Percentiles rank a stretch among this genome's conserved stretches.
Conservation (phyloP, 2,113 vertebrate genomes). For the Furnarius figulus region DNA sequence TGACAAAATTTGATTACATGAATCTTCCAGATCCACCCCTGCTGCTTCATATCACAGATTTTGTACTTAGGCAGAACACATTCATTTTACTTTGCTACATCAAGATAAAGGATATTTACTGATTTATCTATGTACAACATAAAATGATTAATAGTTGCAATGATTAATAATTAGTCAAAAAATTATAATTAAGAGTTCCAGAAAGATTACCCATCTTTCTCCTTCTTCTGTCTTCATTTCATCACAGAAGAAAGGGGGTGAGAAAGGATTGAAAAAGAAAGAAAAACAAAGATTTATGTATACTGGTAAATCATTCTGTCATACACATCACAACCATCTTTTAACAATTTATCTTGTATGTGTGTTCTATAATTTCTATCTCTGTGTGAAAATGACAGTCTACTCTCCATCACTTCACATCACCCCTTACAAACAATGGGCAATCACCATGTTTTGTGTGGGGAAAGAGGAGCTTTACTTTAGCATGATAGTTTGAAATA, state of each 20-base stretch:
- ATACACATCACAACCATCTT: background rate
- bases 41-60: background rate
- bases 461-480: background rate
- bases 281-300: conserved; percentile 1
- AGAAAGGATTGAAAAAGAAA: conserved; percentile 40
- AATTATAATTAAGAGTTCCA: background rate
- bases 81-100: background rate
- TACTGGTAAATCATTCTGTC: background rate
- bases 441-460: background rate
- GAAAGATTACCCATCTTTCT: conserved; percentile 83
- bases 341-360: background rate
- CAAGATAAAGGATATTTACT: background rate
- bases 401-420: background rate
- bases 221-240: conserved; percentile 83
- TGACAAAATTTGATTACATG: background rate
- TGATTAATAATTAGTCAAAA: background rate
- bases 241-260: background rate
- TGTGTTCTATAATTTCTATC: background rate
- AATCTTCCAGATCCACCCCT: background rate
- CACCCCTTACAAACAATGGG: background rate
- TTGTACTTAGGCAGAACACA: background rate
- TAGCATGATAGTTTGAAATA: background rate
- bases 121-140: background rate
- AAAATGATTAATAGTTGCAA: background rate
- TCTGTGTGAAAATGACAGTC: background rate